Evolutionary conservation across 2,113 vertebrate genomes (phyloP).

Genomic region (Paratilapia polleni): DNA sequence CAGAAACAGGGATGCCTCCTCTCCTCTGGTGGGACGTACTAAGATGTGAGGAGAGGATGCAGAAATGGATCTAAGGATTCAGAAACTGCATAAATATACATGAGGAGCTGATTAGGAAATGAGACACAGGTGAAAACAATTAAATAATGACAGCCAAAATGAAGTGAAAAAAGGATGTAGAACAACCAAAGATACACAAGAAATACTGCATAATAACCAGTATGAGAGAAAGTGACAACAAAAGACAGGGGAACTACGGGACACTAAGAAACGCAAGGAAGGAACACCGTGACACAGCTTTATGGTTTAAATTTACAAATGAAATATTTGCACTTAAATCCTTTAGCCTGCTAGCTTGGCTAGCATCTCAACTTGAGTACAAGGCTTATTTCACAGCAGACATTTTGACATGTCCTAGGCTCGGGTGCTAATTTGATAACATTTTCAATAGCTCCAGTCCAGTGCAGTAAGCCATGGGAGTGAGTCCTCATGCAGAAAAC

Average conservation of each 20-base stretch:
- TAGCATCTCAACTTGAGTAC: not conserved
- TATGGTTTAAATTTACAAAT: not conserved
- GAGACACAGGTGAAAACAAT: not conserved
- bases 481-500: not conserved
- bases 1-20: not conserved
- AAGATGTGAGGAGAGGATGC: not conserved
- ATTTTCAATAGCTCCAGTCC: not conserved
- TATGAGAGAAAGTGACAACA: not conserved
- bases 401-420: not conserved
- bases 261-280: not conserved
- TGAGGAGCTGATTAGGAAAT: not conserved
- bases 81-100: not conserved
- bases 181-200: not conserved
- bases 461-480: not conserved
- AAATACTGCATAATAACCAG: not conserved
- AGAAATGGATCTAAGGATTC: not conserved
- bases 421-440: not conserved
- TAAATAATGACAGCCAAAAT: not conserved
- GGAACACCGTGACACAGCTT: rapidly evolving
- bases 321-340: not conserved
- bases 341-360: not conserved
- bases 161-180: not conserved
- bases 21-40: not conserved
- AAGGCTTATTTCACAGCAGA: not conserved
- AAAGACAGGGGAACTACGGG: not conserved